Evolutionary conservation across 2,113 vertebrate species (phyloP), one percentile per base, ranked within the genome.

Genomic region (Alces alces): DNA sequence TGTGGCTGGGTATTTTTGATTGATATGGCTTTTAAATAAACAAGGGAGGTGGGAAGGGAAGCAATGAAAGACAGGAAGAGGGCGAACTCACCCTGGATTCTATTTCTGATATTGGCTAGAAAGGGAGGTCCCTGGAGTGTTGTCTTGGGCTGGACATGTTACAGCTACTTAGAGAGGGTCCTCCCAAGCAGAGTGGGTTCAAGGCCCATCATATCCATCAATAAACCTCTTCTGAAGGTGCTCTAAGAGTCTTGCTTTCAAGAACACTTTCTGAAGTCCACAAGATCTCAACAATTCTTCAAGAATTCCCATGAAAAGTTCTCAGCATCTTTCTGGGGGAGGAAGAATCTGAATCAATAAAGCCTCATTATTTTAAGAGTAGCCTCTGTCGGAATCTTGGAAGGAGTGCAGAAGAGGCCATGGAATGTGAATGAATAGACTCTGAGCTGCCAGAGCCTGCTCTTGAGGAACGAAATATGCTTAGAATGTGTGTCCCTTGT

Each of bases 401-500:
- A 70, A 93, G 64, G 76, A 86, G 91, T 45, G 91, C 66, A 91
- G 91, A 89, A 95, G 91, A 80, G 76, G 96, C 66, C 84, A 52
- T 91, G 94, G 98, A 96, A 97, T 97, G 97, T 1, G 87, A 95
- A 89, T 95, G 97, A 98, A 97, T 82, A 91, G 97, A 60, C 84
- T 96, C 54, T 47, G 33, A 82, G 94, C 96, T 95, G 97, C 89
- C 96, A 95, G 96, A 93, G 94, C 93, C 61, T 96, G 96, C 97
- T 97, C 97, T 97, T 93, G 94, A 98, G 97, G 98, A 98, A 97
- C 33, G 23, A 98, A 95, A 91, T 96, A 98, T 97, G 97, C 95
- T 89, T 58, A 98, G 97, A 98, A 98, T 97, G 97, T 78, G 76
- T 60, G 85, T 97, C 92, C 92, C 95, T 90, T 57, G 70, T 2